Conservation (phyloP, 2,113 vertebrate species). For the Dicrurus megarhynchus region DNA sequence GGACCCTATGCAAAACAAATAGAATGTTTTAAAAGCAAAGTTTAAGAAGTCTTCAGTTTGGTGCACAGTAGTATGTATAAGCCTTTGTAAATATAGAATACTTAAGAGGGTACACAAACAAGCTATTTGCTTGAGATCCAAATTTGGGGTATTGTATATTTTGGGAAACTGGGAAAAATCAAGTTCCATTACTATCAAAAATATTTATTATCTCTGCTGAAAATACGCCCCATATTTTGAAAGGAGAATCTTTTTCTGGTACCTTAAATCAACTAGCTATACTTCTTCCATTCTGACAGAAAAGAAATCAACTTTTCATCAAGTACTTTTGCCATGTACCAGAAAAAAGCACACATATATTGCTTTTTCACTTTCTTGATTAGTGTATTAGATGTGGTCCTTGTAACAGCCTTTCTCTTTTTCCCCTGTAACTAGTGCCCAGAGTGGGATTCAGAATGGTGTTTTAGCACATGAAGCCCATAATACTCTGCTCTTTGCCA, state of each 20-base stretch:
- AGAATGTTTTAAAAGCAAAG: neutral
- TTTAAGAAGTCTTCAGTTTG: neutral
- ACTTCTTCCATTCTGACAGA: neutral
- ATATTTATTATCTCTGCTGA: neutral
- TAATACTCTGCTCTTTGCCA: neutral
- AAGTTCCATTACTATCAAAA: neutral
- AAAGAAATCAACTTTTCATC: neutral
- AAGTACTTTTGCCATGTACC: neutral
- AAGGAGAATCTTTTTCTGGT: neutral
- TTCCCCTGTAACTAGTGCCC: neutral
- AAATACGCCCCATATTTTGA: neutral
- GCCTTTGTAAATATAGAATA: neutral
- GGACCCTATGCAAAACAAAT: neutral
- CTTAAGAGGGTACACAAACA: neutral
- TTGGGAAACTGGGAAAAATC: neutral
- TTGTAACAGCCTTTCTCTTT: neutral
- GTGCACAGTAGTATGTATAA: neutral
- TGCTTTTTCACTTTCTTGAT: neutral
- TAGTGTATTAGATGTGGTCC: neutral
- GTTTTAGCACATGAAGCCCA: neutral
- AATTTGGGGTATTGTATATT: neutral
- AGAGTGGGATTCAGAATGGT: neutral
- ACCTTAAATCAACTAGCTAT: neutral
- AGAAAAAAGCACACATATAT: neutral
- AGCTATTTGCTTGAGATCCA: neutral